Conservation (phyloP, 2,888 invertebrate genomes). For the Diogma glabrata region DNA sequence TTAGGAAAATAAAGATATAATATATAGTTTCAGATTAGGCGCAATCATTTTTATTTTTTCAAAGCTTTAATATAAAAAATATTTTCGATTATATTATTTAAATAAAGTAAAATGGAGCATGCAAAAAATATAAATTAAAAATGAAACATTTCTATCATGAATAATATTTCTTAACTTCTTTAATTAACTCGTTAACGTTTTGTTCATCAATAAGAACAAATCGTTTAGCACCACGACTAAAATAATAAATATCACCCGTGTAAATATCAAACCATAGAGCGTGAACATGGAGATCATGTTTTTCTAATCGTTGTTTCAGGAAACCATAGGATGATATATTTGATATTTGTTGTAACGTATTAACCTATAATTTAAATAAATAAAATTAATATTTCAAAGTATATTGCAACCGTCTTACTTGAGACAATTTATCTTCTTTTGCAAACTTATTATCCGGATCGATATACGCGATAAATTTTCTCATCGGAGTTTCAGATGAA, state of each 20-base stretch:
- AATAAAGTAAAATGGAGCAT: no score
- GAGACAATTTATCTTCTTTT: conserved; percentile 85
- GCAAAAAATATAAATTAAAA: no score
- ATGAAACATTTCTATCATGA: no score
- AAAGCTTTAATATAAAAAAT: no score
- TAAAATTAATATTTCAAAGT: conserved; percentile 17
- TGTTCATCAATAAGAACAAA: conserved; percentile 81
- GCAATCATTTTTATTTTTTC: no score
- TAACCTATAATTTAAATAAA: conserved; percentile 53
- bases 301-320: conserved; percentile 66
- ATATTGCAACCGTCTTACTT: conserved; percentile 52
- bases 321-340: conserved; percentile 90
- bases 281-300: conserved; percentile 75
- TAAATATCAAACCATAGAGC: conserved; percentile 98
- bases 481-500: conserved; percentile 73
- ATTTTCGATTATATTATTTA: no score
- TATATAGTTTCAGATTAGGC: no score
- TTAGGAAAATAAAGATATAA: no score
- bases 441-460: conserved; percentile 84
- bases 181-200: conserved; percentile 58
- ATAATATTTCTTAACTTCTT: conserved; percentile 70
- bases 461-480: conserved; percentile 86
- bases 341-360: conserved; percentile 83
- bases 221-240: conserved; percentile 72
- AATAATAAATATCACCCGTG: conserved; percentile 90